Base-by-base conservation (phyloP, 1,140 invertebrate species). In the Parasteatoda tepidariorum region DNA sequence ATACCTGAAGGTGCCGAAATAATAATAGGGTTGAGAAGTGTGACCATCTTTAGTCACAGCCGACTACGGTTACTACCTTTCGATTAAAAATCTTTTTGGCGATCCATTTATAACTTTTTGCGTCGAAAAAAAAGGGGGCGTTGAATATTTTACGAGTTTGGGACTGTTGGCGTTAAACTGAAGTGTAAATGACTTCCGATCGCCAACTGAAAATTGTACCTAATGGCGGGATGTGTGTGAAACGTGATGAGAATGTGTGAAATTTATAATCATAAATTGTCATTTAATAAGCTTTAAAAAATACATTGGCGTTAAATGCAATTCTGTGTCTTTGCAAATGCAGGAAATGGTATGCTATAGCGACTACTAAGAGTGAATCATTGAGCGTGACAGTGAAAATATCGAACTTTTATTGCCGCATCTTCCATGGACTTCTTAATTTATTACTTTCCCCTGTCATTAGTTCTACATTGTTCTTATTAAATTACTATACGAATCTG, bases 1-100 rank as follows among this genome's bases (percentile, higher is more conserved):
- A n/a, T n/a, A n/a, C 31, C n/a, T 55, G 24, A 62, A 76, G 33
- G 74, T 76, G 34, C 61, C 6, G 30, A 76, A 76, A 76, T 76
- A 76, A 76, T 76, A n/a, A 57, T 31, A 33, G 41, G 6, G 26
- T 31, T 24, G 15, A 64, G 22, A 22, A 76, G 59, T 76, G 74
- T 76, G 74, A 64, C 74, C 74, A 76, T 26, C 64, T n/a, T n/a
- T 76, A 64, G 74, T 76, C 74, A 76, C 74, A 13, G 54, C 34
- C 61, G 59, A 76, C 74, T 7, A 15, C 28, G 61, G 59, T 9
- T 28, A 18, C 9, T n/a, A n/a, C n/a, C n/a, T 41, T 76, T 54
- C 38, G 26, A 66, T 76, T 76, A 66, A 76, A 68, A 26, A 7
- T 0, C 13, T 13, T 64, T 34, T 34, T 15, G 31, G 3, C 2